These are phyloP conservation scores for Antechinus stuartii DNA, from an alignment of 2,113 vertebrate genomes.

Conservation along the genomic window DNA sequence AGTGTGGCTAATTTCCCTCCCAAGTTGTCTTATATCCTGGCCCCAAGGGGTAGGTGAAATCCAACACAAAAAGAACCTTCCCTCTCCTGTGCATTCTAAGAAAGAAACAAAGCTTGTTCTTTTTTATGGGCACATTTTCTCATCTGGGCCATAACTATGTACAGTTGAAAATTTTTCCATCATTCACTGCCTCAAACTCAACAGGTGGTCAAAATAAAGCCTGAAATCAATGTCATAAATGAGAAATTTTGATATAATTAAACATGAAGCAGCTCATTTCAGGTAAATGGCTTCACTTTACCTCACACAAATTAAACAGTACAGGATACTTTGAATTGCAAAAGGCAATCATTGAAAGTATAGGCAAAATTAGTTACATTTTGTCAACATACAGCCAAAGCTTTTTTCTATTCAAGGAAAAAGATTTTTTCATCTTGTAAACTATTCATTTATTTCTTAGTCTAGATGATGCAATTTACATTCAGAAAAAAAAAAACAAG, in stretches of 20 bases:
- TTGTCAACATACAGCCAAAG: constrained; percentile 71
- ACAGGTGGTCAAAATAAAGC: constrained; percentile 69
- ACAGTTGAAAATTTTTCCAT: constrained; percentile 78
- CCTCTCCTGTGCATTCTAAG: constrained; percentile 13
- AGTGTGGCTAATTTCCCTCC: neutral
- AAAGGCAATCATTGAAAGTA: constrained; percentile 78
- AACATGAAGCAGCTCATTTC: constrained; percentile 79
- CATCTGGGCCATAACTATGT: constrained; percentile 68
- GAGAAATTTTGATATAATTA: constrained; percentile 81
- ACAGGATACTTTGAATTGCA: constrained; percentile 81
- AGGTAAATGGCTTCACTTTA: constrained; percentile 78
- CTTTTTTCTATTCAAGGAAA: constrained; percentile 67
- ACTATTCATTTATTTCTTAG: constrained; percentile 61
- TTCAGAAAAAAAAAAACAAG: constrained; percentile 64
- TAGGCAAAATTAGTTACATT: constrained; percentile 82
- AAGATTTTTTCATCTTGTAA: constrained; percentile 51
- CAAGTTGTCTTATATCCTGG: neutral
- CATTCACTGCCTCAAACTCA: constrained; percentile 75
- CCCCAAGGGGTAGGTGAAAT: neutral
- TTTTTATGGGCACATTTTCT: constrained; percentile 59
- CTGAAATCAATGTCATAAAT: constrained; percentile 81
- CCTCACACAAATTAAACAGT: constrained; percentile 71
- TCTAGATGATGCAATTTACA: constrained; percentile 69
- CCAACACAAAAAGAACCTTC: constrained; percentile 52
- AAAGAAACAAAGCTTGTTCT: constrained; percentile 27